Base-by-base conservation (phyloP, 2,797 vertebrate genomes). In the Alcedo quadribrachys region DNA sequence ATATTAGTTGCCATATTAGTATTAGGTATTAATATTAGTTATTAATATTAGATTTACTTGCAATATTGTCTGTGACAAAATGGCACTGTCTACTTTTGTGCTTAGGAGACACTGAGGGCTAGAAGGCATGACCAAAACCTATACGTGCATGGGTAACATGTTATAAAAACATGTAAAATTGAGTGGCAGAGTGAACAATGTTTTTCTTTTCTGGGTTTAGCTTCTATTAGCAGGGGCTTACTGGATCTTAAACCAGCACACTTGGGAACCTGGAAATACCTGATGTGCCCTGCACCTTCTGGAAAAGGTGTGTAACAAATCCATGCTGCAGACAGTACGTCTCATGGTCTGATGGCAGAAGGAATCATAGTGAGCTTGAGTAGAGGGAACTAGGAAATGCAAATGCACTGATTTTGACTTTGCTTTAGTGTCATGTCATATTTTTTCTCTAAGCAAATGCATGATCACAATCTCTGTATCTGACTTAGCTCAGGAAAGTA, bases 141-240 rank as follows among this genome's bases (percentile, higher is more conserved):
- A 1, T 7, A 28, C 0, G 0, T 40, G 20, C 1, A 1, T 27
- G 8, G 3, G 27, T 28, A 35, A 71, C 5, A 25, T 3, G 5
- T 30, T 53, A 53, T 70, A 83, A 87, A 83, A 15, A 45, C 17
- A 8, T 6, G 8, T 12, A 21, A 63, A 83, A 91, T 61, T 5
- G 2, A 11, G 7, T 76, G 62, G 40, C 40, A 81, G 19, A 71
- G 12, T 32, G 24, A 93, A 53, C 13, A 19, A 8, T 28, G 16
- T 5, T 73, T 93, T 84, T n/a, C 15, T 8, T 48, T 81, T 69
- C 14, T 57, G 65, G 3, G 1, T 62, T 85, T 48, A 70, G 25
- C 15, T 65, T 58, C 61, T 78, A 6, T 43, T 61, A 61, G 24
- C 37, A 81, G 24, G 37, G n/a, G 15, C 13, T 57, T 71, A 25